Evolutionary conservation across 2,888 invertebrate species (phyloP).

Genomic region (Zeuzera pyrina): DNA sequence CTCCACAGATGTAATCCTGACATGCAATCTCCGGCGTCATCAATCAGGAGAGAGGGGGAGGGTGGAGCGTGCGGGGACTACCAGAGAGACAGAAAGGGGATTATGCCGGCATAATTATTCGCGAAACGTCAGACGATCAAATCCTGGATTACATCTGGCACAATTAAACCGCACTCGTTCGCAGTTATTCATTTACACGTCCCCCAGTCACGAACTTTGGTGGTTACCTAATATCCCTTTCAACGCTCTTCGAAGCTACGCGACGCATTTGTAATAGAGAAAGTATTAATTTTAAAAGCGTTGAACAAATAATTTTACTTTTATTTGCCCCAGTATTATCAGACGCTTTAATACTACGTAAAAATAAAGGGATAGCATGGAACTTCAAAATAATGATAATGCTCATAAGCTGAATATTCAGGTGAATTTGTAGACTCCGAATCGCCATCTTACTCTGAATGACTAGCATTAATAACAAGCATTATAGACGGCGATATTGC

Average conservation of each 20-base stretch:
- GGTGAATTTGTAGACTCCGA: not conserved
- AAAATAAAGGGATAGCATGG: no score
- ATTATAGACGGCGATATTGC: conserved; percentile 34
- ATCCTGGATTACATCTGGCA: conserved; percentile 19
- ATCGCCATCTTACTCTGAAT: conserved; percentile 17
- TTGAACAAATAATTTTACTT: no score
- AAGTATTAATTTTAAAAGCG: no score
- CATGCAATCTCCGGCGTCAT: conserved; percentile 67
- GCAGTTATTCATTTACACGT: conserved; percentile 17
- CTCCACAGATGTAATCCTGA: conserved; percentile 65
- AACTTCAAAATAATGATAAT: no score
- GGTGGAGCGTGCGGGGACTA: conserved; percentile 16
- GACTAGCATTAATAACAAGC: conserved; percentile 41
- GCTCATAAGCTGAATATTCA: no score
- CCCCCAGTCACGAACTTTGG: conserved; percentile 16
- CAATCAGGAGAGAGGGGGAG: conserved; percentile 40
- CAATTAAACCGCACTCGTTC: conserved; percentile 22
- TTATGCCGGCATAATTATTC: conserved; percentile 34
- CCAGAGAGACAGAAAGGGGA: conserved; percentile 25
- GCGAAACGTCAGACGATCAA: conserved; percentile 29
- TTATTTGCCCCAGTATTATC: no score
- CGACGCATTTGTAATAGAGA: not conserved
- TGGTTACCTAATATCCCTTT: conserved; percentile 15
- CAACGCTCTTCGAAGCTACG: not conserved
- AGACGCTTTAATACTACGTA: no score